Conservation (phyloP, 2,113 vertebrate species). For the Centropus bengalensis region DNA sequence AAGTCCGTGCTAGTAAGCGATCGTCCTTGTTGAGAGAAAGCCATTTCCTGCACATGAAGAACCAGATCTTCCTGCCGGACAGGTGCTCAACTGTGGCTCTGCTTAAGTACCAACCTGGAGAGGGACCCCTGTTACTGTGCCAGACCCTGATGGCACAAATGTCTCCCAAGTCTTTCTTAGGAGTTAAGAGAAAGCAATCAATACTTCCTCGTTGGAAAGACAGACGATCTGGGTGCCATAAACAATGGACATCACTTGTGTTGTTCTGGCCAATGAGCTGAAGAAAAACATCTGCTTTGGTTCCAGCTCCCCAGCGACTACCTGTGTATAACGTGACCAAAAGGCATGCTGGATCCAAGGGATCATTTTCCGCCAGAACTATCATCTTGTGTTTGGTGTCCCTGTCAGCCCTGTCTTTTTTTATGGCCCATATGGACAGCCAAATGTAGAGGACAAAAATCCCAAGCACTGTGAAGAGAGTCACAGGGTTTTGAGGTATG, state of each 20-base stretch:
- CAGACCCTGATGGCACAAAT: conserved; percentile 67
- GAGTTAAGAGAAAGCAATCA: conserved; percentile 72
- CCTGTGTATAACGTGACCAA: conserved; percentile 78
- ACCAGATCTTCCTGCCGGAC: conserved; percentile 56
- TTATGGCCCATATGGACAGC: conserved; percentile 66
- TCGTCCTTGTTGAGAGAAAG: conserved; percentile 22
- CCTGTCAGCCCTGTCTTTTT: conserved; percentile 61
- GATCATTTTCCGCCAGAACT: conserved; percentile 71
- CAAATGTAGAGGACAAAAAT: conserved; percentile 28
- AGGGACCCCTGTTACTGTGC: conserved; percentile 58
- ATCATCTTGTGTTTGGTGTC: conserved; percentile 26
- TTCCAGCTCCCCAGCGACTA: conserved; percentile 68
- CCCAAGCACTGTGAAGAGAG: conserved; percentile 49
- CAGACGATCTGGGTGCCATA: conserved; percentile 47
- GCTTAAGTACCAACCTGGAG: conserved; percentile 77
- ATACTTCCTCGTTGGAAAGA: conserved; percentile 50
- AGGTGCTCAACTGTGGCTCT: conserved; percentile 72
- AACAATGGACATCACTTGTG: conserved; percentile 47
- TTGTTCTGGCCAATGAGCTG: conserved; percentile 44
- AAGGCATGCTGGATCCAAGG: conserved; percentile 63
- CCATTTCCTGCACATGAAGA: conserved; percentile 78
- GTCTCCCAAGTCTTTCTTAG: conserved; percentile 64
- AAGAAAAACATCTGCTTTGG: conserved; percentile 66
- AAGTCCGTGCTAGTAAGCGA: conserved; percentile 15
- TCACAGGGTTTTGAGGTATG: conserved; percentile 51